Conservation (phyloP, 2,113 vertebrate species). For the Petaurus breviceps region DNA sequence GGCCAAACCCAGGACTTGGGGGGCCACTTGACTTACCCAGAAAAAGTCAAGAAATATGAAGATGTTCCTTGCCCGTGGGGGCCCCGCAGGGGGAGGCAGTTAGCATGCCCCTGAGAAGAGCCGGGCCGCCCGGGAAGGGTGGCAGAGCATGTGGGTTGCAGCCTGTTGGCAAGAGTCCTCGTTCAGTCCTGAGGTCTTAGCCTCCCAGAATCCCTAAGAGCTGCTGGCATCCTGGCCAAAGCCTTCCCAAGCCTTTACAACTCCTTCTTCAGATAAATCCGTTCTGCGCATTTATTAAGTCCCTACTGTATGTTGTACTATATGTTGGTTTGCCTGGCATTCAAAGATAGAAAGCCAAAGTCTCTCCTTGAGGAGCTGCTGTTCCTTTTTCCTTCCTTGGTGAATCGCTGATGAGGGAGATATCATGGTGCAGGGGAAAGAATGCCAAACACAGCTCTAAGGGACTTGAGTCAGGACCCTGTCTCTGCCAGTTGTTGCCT, state of each 20-base stretch:
- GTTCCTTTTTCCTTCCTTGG: too few species aligned
- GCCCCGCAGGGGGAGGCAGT: constrained; percentile 84
- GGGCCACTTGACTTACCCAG: constrained; percentile 21
- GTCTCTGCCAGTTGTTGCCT: not conserved
- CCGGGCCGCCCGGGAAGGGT: constrained; percentile 79
- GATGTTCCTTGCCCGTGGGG: constrained; percentile 75
- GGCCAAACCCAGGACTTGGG: constrained; percentile 38
- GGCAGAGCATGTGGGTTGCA: constrained; percentile 82
- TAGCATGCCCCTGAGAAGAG: constrained; percentile 88
- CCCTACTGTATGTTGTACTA: too few species aligned
- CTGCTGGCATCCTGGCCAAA: not conserved
- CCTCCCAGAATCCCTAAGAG: not conserved
- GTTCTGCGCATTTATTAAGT: too few species aligned
- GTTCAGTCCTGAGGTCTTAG: constrained; percentile 76
- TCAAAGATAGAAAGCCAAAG: not conserved
- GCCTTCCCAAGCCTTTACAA: not conserved
- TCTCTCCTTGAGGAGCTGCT: not conserved
- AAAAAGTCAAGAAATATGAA: not conserved
- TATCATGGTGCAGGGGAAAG: not conserved
- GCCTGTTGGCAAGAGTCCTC: constrained; percentile 82
- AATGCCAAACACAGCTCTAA: not conserved
- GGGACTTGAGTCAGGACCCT: not conserved
- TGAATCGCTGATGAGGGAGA: not conserved
- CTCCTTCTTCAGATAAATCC: not conserved
- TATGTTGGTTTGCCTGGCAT: not conserved